phyloP scores from a whole-genome alignment of 2,797 vertebrate genomes.

The Chloroceryle inda region DNA sequence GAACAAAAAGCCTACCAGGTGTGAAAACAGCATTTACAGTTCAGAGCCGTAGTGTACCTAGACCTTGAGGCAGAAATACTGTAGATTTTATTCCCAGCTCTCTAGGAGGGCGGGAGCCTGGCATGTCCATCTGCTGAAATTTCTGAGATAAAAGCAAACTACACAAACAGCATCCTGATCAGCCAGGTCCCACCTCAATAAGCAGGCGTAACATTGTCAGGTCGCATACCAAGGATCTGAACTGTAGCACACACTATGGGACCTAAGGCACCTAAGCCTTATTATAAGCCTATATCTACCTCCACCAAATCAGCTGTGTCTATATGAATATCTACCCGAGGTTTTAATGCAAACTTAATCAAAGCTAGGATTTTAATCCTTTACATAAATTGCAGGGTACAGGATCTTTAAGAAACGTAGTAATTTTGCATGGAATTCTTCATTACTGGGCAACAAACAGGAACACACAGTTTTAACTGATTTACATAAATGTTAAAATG shows the following conservation, averaged over 20 bases:
- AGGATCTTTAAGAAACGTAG: not conserved
- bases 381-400: not conserved
- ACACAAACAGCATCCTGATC: accelerated
- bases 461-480: not conserved
- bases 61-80: not conserved
- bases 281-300: not conserved
- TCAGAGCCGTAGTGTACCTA: not conserved
- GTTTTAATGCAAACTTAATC: not conserved
- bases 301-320: not conserved
- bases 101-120: not conserved
- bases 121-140: accelerated
- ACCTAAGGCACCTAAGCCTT: not conserved
- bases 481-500: not conserved
- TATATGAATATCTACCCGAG: not conserved
- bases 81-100: accelerated
- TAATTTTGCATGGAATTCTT: not conserved
- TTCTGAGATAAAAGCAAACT: not conserved
- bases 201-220: not conserved
- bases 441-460: not conserved
- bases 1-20: not conserved
- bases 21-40: not conserved
- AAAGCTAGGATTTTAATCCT: not conserved
- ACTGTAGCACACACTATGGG: not conserved
- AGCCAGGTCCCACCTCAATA: not conserved
- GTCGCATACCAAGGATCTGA: not conserved